Evolutionary conservation across 2,797 vertebrate species (phyloP), one percentile per base, ranked within the genome.

Genomic region (Oreochromis grahami): DNA sequence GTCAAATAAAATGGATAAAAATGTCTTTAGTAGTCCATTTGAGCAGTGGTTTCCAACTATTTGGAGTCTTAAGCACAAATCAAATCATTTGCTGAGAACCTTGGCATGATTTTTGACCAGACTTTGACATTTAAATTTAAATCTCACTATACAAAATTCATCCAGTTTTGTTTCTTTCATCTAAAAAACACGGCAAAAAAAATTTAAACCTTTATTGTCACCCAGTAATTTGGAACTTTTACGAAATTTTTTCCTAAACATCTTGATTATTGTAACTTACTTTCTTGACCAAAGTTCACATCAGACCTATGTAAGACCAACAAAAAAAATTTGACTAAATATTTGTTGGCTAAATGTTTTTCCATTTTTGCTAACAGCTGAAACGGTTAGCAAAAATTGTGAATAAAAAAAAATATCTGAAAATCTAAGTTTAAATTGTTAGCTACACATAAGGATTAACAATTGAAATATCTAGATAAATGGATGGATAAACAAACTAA

Each of bases 11-110:
- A 70, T 45, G 26, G 14, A 17, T 45, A 48, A 29, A 24, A 10
- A 26, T 45, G 21, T 45, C 8, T 70, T 24, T 68, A 68, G 13
- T 5, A 14, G 36, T 68, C 36, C n/a, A 9, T 68, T 41, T 41
- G 3, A 3, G 36, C 63, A 41, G 63, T 41, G n/a, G n/a, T 65
- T 41, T 38, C 19, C 58, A 13, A 13, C 17, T 63, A n/a, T 36
- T n/a, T 63, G 32, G 58, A 21, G 21, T 38, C 34, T n/a, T 38
- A 38, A 63, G 0, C 0, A 13, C 13, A 34, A 34, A 34, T 34
- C 56, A 34, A 34, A 60, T 34, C 17, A 60, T 60, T 29, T 19
- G 29, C 56, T 34, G 19, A 1, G 29, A 1, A 19, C 5, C 10
- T 11, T 58, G 15, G 0, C 29, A 34, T 19, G 17, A 32, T 6